Evolutionary conservation across 2,113 vertebrate genomes (phyloP), one percentile per base, ranked within the genome.

Genomic region (Cyanoderma ruficeps): DNA sequence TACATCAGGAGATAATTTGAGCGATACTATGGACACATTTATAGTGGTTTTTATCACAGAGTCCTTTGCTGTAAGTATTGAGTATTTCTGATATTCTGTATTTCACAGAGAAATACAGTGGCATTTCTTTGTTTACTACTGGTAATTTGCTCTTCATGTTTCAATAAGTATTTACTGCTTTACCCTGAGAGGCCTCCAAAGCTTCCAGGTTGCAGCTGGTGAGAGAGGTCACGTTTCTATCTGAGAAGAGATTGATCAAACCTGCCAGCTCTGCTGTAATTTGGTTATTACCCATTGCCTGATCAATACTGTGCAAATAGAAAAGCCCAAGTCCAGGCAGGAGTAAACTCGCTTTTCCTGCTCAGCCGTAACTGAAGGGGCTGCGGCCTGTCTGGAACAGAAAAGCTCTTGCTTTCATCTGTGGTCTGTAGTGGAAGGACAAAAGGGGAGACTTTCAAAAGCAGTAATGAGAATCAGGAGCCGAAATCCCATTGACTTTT

Each of bases 401-500:
- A 84, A 91, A 49, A 31, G 64, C 44, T 85, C 77, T 74, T 35
- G 41, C 75, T 95, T 93, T 96, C 52, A 46, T 90, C 82, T 83
- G 30, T 33, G 61, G 4, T 49, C 68, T 90, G 83, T 33, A 46
- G 21, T 81, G 20, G 13, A n/a, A 63, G 63, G 82, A 95, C 82
- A 90, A 80, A 96, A 91, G 67, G 30, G 47, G 46, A 72, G 37
- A 14, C 25, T 91, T 95, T 86, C 15, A 77, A 90, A 93, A 77
- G 85, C 47, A 1, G 0, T 91, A 81, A 86, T 82, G 85, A 93
- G 94, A 94, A 65, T 72, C 47, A 18, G 75, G 57, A 87, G 75
- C 75, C 6, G 10, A 90, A 96, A 83, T 96, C 79, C 68, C 64
- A 56, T 83, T 96, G 90, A 96, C 79, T 96, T 96, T 55, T 74